Evolutionary conservation across 2,888 invertebrate genomes (phyloP).

Genomic region (Sarcophaga subvicina): DNA sequence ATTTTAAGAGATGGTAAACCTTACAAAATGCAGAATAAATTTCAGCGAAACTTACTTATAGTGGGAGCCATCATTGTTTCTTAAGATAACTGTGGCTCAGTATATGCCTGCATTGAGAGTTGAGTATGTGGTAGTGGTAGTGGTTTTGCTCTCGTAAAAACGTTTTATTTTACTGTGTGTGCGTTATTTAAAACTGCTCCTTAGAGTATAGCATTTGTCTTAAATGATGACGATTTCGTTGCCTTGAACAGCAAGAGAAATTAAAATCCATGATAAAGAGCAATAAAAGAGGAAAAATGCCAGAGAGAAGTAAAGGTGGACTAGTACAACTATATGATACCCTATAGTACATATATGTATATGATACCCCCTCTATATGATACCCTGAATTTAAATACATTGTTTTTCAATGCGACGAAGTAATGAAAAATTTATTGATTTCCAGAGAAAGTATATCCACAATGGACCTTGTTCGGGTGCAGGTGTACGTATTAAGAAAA

Average conservation of each 20-base stretch:
- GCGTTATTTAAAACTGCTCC: conserved; percentile 56
- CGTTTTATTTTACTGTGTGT: conserved; percentile 35
- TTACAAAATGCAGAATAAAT: too few relatives aligned
- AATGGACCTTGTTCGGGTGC: too few relatives aligned
- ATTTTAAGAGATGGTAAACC: too few relatives aligned
- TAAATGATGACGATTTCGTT: conserved; percentile 14
- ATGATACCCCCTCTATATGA: too few relatives aligned
- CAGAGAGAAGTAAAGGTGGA: not conserved
- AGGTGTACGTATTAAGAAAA: too few relatives aligned
- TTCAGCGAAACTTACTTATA: too few relatives aligned
- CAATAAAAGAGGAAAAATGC: not conserved
- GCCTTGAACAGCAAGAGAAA: conserved; percentile 1
- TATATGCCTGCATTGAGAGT: conserved; percentile 17
- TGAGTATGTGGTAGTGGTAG: conserved; percentile 7
- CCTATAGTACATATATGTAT: too few relatives aligned
- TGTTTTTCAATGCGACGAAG: too few relatives aligned
- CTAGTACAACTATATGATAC: not conserved
- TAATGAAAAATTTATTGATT: too few relatives aligned
- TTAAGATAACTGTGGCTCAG: conserved; percentile 1
- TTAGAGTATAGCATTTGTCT: conserved; percentile 30
- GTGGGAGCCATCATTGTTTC: too few relatives aligned
- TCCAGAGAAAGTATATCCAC: too few relatives aligned
- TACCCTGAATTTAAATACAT: too few relatives aligned
- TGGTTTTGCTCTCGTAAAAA: conserved; percentile 43
- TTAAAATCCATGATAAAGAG: not conserved